Conservation (phyloP, 2,113 vertebrate genomes). For the Poecile atricapillus region DNA sequence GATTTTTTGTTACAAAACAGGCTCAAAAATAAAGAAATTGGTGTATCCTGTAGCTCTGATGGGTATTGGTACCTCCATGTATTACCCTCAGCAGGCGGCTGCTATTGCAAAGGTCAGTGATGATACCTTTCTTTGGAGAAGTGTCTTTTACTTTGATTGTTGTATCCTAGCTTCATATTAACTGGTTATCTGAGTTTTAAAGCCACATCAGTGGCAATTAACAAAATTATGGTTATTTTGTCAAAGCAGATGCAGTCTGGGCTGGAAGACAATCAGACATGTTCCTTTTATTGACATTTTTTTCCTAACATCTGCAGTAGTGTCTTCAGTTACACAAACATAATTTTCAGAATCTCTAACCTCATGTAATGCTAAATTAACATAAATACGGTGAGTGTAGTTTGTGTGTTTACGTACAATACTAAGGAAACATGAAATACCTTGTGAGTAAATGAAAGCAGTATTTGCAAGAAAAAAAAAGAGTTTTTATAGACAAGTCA, state of each 20-base stretch:
- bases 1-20: constrained; percentile 69
- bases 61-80: constrained; percentile 85
- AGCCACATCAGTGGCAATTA: neutral
- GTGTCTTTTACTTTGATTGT: neutral
- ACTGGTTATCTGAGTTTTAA: neutral
- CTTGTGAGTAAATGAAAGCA: neutral
- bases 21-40: constrained; percentile 86
- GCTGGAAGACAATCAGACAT: neutral
- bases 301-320: neutral
- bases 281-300: neutral
- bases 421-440: neutral
- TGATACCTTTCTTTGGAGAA: neutral
- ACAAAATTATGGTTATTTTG: neutral
- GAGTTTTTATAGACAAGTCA: neutral
- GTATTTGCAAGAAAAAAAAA: neutral
- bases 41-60: constrained; percentile 84
- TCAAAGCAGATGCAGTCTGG: neutral
- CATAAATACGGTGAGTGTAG: neutral
- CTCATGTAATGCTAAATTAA: neutral
- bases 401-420: neutral
- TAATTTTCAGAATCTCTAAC: neutral
- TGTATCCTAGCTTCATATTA: neutral
- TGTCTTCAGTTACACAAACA: neutral
- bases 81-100: constrained; percentile 89
- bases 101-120: constrained; percentile 81